A percentile compares a stretch with the other conserved stretches of the same genome.
phyloP scores from a whole-genome alignment of 2,888 invertebrate genomes.

The Mantis religiosa region DNA sequence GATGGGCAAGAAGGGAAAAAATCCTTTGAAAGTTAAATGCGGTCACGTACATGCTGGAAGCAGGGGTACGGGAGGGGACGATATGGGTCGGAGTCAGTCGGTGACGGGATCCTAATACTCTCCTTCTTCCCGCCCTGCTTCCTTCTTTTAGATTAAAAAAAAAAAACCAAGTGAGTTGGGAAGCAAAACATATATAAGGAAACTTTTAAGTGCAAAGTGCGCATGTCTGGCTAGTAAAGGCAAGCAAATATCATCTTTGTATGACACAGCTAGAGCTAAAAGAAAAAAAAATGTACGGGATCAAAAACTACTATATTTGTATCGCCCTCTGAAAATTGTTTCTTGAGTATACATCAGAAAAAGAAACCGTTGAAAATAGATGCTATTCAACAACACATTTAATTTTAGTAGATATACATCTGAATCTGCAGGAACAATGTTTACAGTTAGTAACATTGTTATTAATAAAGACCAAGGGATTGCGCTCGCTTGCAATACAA shows the following conservation, averaged over 20 bases:
- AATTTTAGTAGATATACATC: too few relatives aligned
- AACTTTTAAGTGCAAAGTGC: neutral
- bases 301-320: neutral
- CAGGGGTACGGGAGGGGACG: too few relatives aligned
- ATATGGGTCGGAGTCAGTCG: neutral
- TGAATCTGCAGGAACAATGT: too few relatives aligned
- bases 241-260: neutral
- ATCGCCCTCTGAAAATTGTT: neutral
- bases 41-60: neutral
- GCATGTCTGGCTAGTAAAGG: neutral
- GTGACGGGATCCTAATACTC: neutral
- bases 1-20: neutral
- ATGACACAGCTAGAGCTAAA: neutral
- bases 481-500: too few relatives aligned
- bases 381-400: too few relatives aligned
- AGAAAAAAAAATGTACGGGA: neutral
- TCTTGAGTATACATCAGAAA: neutral
- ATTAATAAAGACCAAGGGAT: too few relatives aligned
- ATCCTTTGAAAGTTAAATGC: slow-evolving; percentile 16
- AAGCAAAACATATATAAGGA: neutral
- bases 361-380: too few relatives aligned
- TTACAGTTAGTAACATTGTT: too few relatives aligned
- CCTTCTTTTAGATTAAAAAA: neutral
- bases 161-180: neutral
- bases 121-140: neutral